Conservation (phyloP, 2,888 invertebrate species). For the Helicoverpa assulta region DNA sequence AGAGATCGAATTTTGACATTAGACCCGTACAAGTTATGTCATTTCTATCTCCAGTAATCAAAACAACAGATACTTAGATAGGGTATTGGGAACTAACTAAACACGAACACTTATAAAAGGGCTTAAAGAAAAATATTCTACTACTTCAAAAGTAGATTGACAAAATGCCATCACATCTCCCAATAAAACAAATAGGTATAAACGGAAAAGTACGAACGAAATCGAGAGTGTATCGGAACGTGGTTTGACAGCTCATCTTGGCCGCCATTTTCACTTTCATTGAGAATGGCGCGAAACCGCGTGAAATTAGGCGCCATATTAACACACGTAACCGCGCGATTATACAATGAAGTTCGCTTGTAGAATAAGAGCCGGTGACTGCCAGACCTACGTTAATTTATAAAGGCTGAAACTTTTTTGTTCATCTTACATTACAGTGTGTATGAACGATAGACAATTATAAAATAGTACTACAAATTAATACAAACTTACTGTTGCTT, state of each 20-base stretch:
- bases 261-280: slow-evolving; percentile 78
- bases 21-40: too few relatives aligned
- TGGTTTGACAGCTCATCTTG: slow-evolving; percentile 72
- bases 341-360: slow-evolving; percentile 31
- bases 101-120: background rate
- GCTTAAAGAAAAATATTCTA: background rate
- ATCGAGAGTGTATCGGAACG: slow-evolving; percentile 73
- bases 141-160: background rate
- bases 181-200: slow-evolving; percentile 13
- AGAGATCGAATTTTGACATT: too few relatives aligned
- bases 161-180: background rate
- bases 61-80: too few relatives aligned
- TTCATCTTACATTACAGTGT: too few relatives aligned
- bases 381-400: too few relatives aligned
- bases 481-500: too few relatives aligned
- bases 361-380: too few relatives aligned
- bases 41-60: too few relatives aligned
- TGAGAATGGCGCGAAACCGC: slow-evolving; percentile 65
- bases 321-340: slow-evolving; percentile 45
- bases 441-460: too few relatives aligned
- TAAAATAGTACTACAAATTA: too few relatives aligned
- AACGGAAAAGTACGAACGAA: slow-evolving; percentile 56
- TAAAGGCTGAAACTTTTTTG: too few relatives aligned
- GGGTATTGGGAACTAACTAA: background rate
- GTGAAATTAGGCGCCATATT: slow-evolving; percentile 68